A percentile compares a stretch with the other conserved stretches of the same genome.
These are phyloP conservation scores for Oithona nana DNA, from an alignment of 2,888 invertebrate species.

Conservation along the genomic window DNA sequence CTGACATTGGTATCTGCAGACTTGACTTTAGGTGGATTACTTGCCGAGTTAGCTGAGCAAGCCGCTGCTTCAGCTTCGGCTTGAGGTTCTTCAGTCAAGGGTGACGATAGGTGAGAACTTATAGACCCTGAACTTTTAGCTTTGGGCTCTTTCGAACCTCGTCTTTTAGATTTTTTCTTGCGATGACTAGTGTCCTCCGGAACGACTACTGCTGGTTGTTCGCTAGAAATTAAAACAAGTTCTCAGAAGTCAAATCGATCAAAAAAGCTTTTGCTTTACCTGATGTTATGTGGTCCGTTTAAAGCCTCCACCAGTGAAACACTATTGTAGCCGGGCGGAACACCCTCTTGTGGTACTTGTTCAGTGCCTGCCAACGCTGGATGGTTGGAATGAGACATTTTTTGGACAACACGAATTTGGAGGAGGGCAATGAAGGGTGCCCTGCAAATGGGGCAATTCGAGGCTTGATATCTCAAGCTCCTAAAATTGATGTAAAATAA, in stretches of 20 bases:
- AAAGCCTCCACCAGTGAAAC: conserved; percentile 85
- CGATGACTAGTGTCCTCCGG: too few relatives aligned
- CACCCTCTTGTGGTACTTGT: conserved; percentile 40
- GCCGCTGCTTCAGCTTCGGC: background rate
- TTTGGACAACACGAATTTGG: conserved; percentile 81
- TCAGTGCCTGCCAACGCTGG: conserved; percentile 4
- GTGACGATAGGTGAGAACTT: too few relatives aligned
- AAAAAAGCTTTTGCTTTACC: too few relatives aligned
- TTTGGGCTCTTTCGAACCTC: too few relatives aligned
- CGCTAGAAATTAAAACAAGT: too few relatives aligned
- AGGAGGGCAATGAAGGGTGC: conserved; percentile 93
- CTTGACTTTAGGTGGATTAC: background rate
- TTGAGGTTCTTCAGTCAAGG: background rate
- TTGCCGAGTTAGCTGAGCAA: background rate
- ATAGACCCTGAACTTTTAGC: too few relatives aligned
- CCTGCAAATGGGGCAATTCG: conserved; percentile 95
- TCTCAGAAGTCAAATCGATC: too few relatives aligned
- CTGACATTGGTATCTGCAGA: background rate
- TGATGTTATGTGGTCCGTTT: conserved; percentile 53
- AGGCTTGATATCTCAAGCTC: conserved; percentile 86
- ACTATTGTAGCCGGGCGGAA: conserved; percentile 80
- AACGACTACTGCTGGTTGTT: too few relatives aligned
- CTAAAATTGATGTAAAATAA: too few relatives aligned
- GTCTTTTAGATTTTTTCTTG: too few relatives aligned
- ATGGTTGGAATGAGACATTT: conserved; percentile 29